A percentile compares a stretch with the other conserved stretches of the same genome.
Evolutionary conservation across 1,140 invertebrate genomes (phyloP).

Genomic region (Drosophila punjabiensis): DNA sequence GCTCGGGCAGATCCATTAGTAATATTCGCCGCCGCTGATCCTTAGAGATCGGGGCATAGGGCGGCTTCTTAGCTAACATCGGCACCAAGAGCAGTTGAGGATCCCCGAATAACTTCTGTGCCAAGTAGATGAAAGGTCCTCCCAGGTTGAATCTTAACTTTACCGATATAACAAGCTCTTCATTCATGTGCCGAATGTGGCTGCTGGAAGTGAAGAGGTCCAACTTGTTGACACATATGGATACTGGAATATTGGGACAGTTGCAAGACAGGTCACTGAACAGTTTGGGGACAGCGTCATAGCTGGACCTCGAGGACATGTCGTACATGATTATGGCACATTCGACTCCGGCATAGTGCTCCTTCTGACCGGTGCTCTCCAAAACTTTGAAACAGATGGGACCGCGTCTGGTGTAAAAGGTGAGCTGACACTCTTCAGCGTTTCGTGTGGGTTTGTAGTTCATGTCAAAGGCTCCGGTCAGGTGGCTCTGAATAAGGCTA

Average conservation of each 20-base stretch:
- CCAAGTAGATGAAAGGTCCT: not conserved
- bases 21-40: not conserved
- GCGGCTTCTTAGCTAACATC: not conserved
- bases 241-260: not conserved
- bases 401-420: not conserved
- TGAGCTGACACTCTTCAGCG: not conserved
- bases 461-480: not conserved
- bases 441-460: not conserved
- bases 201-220: not conserved
- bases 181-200: not conserved
- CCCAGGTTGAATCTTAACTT: not conserved
- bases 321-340: constrained; percentile 4
- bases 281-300: not conserved
- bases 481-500: not conserved
- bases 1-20: not conserved
- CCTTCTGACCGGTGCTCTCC: not conserved
- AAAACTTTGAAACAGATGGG: not conserved
- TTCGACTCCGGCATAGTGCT: not conserved
- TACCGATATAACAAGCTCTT: not conserved
- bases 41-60: not conserved
- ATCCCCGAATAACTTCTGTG: not conserved
- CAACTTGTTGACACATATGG: not conserved
- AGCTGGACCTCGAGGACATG: not conserved
- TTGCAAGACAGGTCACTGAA: not conserved
- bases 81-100: not conserved